phyloP scores from a whole-genome alignment of 2,113 vertebrate genomes.

The Macrotis lagotis region DNA sequence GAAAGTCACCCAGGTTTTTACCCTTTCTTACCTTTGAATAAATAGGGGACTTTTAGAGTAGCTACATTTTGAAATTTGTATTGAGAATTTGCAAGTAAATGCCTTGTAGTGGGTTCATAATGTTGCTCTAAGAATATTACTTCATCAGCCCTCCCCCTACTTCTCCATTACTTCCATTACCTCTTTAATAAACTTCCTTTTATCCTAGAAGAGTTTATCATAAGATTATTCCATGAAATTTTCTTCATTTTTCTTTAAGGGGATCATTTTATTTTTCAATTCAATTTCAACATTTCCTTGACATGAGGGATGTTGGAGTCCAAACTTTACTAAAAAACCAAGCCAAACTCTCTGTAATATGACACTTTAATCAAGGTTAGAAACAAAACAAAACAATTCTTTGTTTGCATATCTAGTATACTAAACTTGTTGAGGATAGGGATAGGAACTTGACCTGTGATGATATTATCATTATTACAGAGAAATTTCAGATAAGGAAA shows the following conservation, averaged over 20 bases:
- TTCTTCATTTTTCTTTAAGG: conserved; percentile 48
- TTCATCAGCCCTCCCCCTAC: not conserved
- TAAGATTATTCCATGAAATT: conserved; percentile 40
- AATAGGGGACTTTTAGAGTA: not conserved
- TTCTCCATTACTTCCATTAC: not conserved
- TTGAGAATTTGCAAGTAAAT: not conserved
- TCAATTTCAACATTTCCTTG: conserved; percentile 41
- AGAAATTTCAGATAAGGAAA: not conserved
- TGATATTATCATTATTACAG: not conserved
- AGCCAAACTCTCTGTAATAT: conserved; percentile 53
- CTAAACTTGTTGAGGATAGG: not conserved
- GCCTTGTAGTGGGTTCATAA: not conserved
- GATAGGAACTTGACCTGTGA: not conserved
- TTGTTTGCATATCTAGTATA: not conserved
- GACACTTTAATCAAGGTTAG: conserved; percentile 63
- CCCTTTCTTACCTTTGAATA: conserved; percentile 1
- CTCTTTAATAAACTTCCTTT: not conserved
- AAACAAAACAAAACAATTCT: conserved; percentile 39
- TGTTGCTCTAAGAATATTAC: not conserved
- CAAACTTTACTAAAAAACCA: conserved; percentile 38
- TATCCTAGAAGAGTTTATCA: conserved; percentile 20
- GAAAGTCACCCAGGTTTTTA: conserved; percentile 9
- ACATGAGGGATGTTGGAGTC: conserved; percentile 51
- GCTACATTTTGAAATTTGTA: not conserved
- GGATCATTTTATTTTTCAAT: conserved; percentile 18